phyloP scores from a whole-genome alignment of 1,140 invertebrate genomes.

The Ips nitidus region DNA sequence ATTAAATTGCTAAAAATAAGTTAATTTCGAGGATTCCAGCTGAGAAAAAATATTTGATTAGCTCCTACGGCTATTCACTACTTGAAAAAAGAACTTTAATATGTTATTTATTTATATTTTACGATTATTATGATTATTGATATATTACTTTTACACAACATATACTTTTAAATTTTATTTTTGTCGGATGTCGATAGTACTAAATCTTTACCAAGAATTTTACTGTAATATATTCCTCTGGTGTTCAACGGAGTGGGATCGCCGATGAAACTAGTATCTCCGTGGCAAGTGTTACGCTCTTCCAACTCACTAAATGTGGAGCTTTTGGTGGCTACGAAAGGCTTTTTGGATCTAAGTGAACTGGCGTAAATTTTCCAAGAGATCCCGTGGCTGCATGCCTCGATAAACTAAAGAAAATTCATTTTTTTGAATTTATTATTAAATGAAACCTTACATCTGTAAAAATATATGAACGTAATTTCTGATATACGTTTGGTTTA shows the following conservation, averaged over 20 bases:
- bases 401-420: conserved; percentile 50
- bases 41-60: too few species aligned
- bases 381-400: conserved; percentile 73
- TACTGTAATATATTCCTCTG: conserved; percentile 65
- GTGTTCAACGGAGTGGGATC: conserved; percentile 55
- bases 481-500: too few species aligned
- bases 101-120: too few species aligned
- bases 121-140: too few species aligned
- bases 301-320: conserved; percentile 1
- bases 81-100: too few species aligned
- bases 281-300: conserved; percentile 35
- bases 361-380: conserved; percentile 74
- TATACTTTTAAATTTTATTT: conserved; percentile 45
- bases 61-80: too few species aligned
- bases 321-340: conserved; percentile 62
- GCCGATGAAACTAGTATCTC: conserved; percentile 58
- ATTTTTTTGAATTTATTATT: too few species aligned
- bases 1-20: too few species aligned
- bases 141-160: too few species aligned
- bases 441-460: too few species aligned
- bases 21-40: too few species aligned
- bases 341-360: conserved; percentile 61
- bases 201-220: conserved; percentile 45
- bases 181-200: conserved; percentile 6
- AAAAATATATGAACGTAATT: too few species aligned